phyloP scores from a whole-genome alignment of 2,113 vertebrate genomes.

The Pungitius pungitius region DNA sequence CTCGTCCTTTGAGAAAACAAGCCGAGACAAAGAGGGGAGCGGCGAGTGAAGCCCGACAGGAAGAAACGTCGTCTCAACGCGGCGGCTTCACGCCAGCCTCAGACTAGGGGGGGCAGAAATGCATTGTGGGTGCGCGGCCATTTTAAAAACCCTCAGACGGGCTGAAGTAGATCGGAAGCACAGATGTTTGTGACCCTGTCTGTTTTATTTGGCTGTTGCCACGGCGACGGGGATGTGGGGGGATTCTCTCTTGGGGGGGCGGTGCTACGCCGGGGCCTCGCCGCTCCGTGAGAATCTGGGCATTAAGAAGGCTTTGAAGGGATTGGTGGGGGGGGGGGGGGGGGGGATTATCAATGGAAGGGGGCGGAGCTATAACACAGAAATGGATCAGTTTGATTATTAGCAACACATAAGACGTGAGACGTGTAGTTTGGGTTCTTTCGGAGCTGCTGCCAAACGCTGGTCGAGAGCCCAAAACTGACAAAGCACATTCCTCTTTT shows the following conservation, averaged over 20 bases:
- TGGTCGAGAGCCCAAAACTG: neutral
- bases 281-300: conserved; percentile 47
- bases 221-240: conserved; percentile 59
- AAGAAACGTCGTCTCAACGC: conserved; percentile 24
- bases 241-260: conserved; percentile 31
- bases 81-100: no score
- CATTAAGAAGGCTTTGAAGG: conserved; percentile 68
- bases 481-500: neutral
- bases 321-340: no score
- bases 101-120: neutral
- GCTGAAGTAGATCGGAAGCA: conserved; percentile 9
- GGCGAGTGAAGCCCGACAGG: conserved; percentile 35
- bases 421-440: neutral
- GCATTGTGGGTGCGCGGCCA: no score
- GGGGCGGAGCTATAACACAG: conserved; percentile 8
- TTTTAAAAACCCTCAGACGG: no score
- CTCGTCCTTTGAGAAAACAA: conserved; percentile 56
- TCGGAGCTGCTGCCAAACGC: conserved; percentile 11
- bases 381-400: conserved; percentile 26
- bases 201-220: conserved; percentile 77
- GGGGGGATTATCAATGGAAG: conserved; percentile 55
- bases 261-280: conserved; percentile 14
- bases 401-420: neutral
- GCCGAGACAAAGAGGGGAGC: conserved; percentile 63
- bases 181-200: conserved; percentile 48